Evolutionary conservation across 2,888 invertebrate genomes (phyloP), one percentile per base, ranked within the genome.

Genomic region (Agriopis aurantiaria): DNA sequence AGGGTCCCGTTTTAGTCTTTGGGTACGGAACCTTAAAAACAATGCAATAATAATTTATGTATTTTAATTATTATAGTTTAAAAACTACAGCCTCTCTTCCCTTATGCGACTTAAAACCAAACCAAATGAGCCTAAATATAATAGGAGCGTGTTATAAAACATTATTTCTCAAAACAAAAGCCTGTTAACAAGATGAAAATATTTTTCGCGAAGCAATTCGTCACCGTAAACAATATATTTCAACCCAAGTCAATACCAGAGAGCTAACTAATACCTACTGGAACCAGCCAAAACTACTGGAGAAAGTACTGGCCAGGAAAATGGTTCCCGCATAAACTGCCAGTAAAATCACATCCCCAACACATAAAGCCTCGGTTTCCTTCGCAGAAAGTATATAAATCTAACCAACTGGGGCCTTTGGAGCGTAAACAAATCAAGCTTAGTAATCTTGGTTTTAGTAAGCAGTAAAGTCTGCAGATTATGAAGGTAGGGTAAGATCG

Each of bases 331-430:
- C 65, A 68, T 61, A 70, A 70, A 68, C 61, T 55, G 61, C 51
- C 63, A 48, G 55, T 68, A 56, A 72, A 72, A 68, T 63, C 62
- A 58, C 65, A 56, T 65, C 61, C 59, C 65, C 40, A 46, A 43
- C 55, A 65, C 63, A 69, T 72, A 72, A 72, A 72, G 59, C 66
- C 62, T 46, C 65, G 59, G 58, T 68, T 68, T 59, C 17, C 53
- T 65, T 65, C 69, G 57, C 61, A 65, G 65, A 65, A 69, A 62
- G 57, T 52, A 55, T 57, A 65, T 60, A 69, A 65, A 65, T 61
- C 65, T 49, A 14, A 52, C 60, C 40, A 14, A 60, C 55, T 62
- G 57, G 43, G 55, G 64, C 64, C 55, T 64, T 63, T 43, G 60
- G 55, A 17, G 52, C 52, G 64, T 60, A 65, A 64, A 69, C 69